Base-by-base conservation (phyloP, 2,113 vertebrate genomes). In the Lasiurus borealis region DNA sequence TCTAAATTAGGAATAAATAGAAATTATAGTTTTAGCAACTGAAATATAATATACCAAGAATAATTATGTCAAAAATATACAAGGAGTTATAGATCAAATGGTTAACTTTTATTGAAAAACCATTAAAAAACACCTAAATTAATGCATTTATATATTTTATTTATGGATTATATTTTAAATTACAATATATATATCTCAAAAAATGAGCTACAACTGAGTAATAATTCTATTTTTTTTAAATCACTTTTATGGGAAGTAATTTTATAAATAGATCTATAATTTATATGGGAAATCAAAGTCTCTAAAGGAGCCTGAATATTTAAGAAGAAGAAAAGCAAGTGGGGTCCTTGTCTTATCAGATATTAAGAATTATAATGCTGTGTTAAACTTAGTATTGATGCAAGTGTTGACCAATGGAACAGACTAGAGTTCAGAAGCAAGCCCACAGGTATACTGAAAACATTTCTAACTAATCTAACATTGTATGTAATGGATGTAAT, bases 91-190 rank as follows among this genome's bases (percentile, higher is more conserved):
- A 46, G 31, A 52, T 62, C 27, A 92, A 50, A 69, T 80, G 9
- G 10, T 57, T 88, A 52, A 54, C 68, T 86, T 82, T 71, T 66
- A 81, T 23, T 85, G 23, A 85, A 94, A 94, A 88, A 73, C 0
- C 13, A 40, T 36, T 44, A 59, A 68, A 31, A n/a, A 59, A 69
- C 8, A 77, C 7, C 36, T 91, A 68, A 68, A 80, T 72, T 16
- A 66, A 66, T 77, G 11, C 62, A 82, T 92, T 34, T 57, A 27
- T 48, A 3, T 82, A 50, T 71, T 69, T 66, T 64, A 40, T 77
- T 54, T 50, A 9, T 80, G 19, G 12, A 73, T 75, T 40, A 80
- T 25, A 91, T 84, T 31, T n/a, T 66, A 23, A 72, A 48, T 68
- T 57, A 78, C 6, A 78, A 78, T 54, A 48, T 11, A 8, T 19